Evolutionary conservation across 2,888 invertebrate genomes (phyloP), one percentile per base, ranked within the genome.

Genomic region (Epinotia demarniana): DNA sequence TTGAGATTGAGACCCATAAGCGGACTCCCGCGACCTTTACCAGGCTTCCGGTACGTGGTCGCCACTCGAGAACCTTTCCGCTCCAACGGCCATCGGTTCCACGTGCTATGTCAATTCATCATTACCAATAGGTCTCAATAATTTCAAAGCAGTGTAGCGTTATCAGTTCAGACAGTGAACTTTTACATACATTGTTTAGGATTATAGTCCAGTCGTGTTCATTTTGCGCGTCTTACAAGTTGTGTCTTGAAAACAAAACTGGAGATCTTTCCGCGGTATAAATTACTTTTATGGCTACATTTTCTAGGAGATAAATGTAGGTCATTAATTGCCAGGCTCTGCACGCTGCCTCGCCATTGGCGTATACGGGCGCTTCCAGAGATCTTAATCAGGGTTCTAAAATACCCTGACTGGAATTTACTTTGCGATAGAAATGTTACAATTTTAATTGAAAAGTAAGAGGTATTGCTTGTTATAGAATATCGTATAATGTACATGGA

Each of bases 311-410:
- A 73, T 61, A 39, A 27, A 73, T 68, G 68, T 23, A 16, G 27
- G 55, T 39, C 73, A 73, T 73, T 62, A 73, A 73, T 73, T 62
- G 62, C 55, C 43, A 13, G 43, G 13, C 55, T 49, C 60, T 33
- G 55, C 49, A 57, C 53, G 53, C 4, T 16, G 57, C 33, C 63
- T 74, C 62, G 46, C 62, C 55, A 69, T 46, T 39, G 73, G 39
- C 23, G 46, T 16, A 13, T 43, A 49, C 53, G 8, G 43, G 61
- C 73, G 61, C 61, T 53, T 53, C 11, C 39, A 16, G 18, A 39
- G 62, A 62, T 68, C 61, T 62, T 13, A 68, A 63, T 67, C 33
- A 43, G 2, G 3, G 33, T 18, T 39, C 33, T 71, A 53, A 71
- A 71, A 53, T 61, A 61, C 27, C 49, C 62, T 62, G 62, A 62